Evolutionary conservation across 2,113 vertebrate species (phyloP).

Genomic region (Notechis scutatus): DNA sequence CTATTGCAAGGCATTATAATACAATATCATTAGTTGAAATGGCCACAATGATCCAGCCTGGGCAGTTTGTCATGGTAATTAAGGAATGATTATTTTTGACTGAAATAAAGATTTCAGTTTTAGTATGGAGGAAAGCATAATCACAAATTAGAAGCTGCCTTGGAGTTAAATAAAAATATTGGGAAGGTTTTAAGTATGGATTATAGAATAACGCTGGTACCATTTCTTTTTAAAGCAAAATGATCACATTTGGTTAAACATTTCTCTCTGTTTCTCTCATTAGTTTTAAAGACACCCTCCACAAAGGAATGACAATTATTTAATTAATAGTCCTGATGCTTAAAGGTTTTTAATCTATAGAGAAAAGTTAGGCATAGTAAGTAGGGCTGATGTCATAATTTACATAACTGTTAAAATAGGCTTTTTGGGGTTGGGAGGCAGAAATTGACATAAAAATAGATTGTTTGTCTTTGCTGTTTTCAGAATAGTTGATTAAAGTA

Average conservation of each 20-base stretch:
- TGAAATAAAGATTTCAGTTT: slow-evolving; percentile 92
- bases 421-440: slow-evolving; percentile 59
- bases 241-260: slow-evolving; percentile 60
- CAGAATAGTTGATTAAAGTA: slow-evolving; percentile 90
- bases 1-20: slow-evolving; percentile 96
- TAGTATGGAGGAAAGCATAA: slow-evolving; percentile 81
- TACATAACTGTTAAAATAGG: slow-evolving; percentile 72
- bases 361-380: slow-evolving; percentile 60
- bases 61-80: slow-evolving; percentile 86
- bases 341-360: slow-evolving; percentile 67
- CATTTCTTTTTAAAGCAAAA: slow-evolving; percentile 64
- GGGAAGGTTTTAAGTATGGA: slow-evolving; percentile 70
- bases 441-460: slow-evolving; percentile 65
- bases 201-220: slow-evolving; percentile 61
- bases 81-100: slow-evolving; percentile 92
- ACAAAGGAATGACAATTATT: slow-evolving; percentile 70
- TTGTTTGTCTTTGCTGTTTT: slow-evolving; percentile 89
- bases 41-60: slow-evolving; percentile 85
- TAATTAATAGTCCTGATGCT: slow-evolving; percentile 67
- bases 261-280: slow-evolving; percentile 33
- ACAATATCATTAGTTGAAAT: slow-evolving; percentile 99
- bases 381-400: slow-evolving; percentile 67
- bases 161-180: slow-evolving; percentile 71
- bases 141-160: slow-evolving; percentile 78
- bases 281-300: slow-evolving; percentile 65